Base-by-base conservation (phyloP, 2,888 invertebrate species). In the Trypoxylon attenuatum region DNA sequence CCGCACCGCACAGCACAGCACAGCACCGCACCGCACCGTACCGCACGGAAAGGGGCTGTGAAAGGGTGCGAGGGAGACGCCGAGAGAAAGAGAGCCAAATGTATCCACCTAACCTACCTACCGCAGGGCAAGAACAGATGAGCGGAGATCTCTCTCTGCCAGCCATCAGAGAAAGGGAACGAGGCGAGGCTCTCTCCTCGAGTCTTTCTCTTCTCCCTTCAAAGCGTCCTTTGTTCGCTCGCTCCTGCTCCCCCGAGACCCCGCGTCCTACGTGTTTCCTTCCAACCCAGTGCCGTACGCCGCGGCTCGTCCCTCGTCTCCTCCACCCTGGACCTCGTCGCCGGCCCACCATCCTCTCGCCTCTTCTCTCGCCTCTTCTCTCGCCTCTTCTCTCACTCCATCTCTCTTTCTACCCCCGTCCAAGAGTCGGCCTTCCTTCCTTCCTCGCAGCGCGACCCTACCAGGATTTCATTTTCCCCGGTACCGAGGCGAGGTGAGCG, bases 201-300 rank as follows among this genome's bases (percentile, higher is more conserved):
- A 71, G 67, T 72, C 77, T 73, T 66, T 69, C 76, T 73, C 76
- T 74, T 70, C 67, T 74, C 73, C 79, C 80, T 79, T 80, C 78
- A 77, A 81, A 80, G 79, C 78, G 71, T 79, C 79, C 82, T 82
- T 82, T 80, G 81, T 82, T 81, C 80, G 68, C 69, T 69, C 54
- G 66, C 69, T 70, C 69, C 58, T 69, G 62, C 67, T 80, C 80
- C 79, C 79, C 71, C 50, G 77, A 75, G 79, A 80, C 70, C 76
- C 69, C 70, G 70, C 76, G 69, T 75, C 71, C 77, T 71, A 72
- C 78, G 65, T 70, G 69, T 71, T 73, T 71, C 68, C 66, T 76
- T 72, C 64, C 49, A 59, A n/a, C 38, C 64, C 77, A 77, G 71
- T 69, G 55, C 62, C 74, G 73, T 75, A 75, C 60, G 50, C 50